Evolutionary conservation across 2,888 invertebrate genomes (phyloP).

Genomic region (Aproaerema taeniolella): DNA sequence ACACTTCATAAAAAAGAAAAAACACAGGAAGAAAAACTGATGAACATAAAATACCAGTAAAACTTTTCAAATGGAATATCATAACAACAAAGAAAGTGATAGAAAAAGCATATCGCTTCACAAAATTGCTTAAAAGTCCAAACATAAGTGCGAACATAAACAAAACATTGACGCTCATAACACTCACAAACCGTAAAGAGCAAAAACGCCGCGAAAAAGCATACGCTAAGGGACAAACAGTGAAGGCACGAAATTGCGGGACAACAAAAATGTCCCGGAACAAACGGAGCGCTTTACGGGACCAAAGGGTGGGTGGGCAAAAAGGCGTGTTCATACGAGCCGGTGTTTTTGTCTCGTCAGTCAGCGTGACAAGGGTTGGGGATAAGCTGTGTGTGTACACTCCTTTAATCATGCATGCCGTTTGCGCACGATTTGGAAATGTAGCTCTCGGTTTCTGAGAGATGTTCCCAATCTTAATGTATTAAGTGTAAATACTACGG

Average conservation of each 20-base stretch:
- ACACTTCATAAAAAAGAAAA: too few species aligned
- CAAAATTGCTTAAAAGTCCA: too few species aligned
- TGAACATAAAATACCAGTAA: too few species aligned
- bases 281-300: slow-evolving; percentile 9
- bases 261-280: slow-evolving; percentile 9
- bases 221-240: slow-evolving; percentile 5
- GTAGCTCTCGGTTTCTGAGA: too few species aligned
- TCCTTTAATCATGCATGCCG: slow-evolving; percentile 47
- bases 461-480: too few species aligned
- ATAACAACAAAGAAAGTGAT: too few species aligned
- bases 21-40: too few species aligned
- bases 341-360: slow-evolving; percentile 47
- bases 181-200: slow-evolving; percentile 3
- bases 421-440: slow-evolving; percentile 28
- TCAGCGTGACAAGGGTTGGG: slow-evolving; percentile 44
- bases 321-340: slow-evolving; percentile 39
- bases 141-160: background rate
- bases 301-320: slow-evolving; percentile 35
- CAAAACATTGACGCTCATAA: slow-evolving; percentile 10
- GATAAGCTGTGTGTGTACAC: slow-evolving; percentile 35
- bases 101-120: too few species aligned
- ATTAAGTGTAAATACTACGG: too few species aligned
- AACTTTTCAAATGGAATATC: too few species aligned
- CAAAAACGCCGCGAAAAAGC: slow-evolving; percentile 8
- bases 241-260: slow-evolving; percentile 4